These are phyloP conservation scores for Cerceris ruficornis DNA, from an alignment of 2,888 invertebrate species.

Conservation along the genomic window DNA sequence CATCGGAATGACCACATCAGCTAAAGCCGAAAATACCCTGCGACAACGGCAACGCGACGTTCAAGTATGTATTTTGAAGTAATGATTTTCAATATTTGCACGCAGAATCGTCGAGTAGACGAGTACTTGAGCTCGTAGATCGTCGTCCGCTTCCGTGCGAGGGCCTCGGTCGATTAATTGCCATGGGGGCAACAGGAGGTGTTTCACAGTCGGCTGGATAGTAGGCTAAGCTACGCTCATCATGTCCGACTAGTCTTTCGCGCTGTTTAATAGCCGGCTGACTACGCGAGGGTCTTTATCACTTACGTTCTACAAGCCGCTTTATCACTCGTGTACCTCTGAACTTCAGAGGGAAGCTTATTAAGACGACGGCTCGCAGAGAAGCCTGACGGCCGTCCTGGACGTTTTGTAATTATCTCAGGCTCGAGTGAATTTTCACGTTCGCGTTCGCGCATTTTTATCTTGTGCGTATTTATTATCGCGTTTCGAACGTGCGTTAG, in stretches of 20 bases:
- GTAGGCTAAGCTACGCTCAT: slow-evolving; percentile 22
- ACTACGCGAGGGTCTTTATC: slow-evolving; percentile 44
- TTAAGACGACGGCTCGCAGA: slow-evolving; percentile 26
- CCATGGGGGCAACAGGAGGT: slow-evolving; percentile 10
- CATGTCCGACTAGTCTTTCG: slow-evolving; percentile 34
- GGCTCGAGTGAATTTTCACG: slow-evolving; percentile 15
- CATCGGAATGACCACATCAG: too few species aligned
- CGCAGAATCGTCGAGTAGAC: too few species aligned
- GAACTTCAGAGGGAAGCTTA: slow-evolving; percentile 36
- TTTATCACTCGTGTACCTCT: slow-evolving; percentile 38
- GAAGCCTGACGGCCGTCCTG: slow-evolving; percentile 3
- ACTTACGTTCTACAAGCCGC: slow-evolving; percentile 10
- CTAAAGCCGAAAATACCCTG: too few species aligned
- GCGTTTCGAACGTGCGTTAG: too few species aligned
- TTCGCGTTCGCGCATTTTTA: neutral
- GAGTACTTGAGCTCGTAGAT: too few species aligned
- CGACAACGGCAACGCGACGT: too few species aligned
- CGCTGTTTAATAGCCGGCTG: slow-evolving; percentile 34
- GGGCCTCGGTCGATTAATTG: slow-evolving; percentile 28
- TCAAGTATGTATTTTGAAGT: too few species aligned
- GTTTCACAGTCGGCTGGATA: slow-evolving; percentile 24
- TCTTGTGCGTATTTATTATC: too few species aligned
- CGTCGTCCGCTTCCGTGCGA: slow-evolving; percentile 12
- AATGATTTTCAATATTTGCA: too few species aligned
- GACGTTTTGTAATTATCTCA: slow-evolving; percentile 37